Conservation (phyloP, 2,888 invertebrate genomes). For the Oxycera nigricornis region DNA sequence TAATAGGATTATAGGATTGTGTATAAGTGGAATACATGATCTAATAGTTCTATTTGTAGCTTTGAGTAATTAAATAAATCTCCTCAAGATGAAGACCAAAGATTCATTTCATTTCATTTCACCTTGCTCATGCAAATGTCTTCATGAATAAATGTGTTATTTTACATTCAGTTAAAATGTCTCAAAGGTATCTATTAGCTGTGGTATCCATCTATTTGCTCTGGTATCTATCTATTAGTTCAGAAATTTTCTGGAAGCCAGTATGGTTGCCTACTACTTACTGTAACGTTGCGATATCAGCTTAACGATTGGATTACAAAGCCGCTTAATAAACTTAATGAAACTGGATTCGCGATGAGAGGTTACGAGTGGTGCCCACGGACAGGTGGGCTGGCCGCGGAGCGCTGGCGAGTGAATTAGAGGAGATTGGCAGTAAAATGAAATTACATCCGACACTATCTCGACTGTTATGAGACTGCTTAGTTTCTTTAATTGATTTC, state of each 20-base stretch:
- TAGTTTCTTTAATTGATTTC: slow-evolving; percentile 37
- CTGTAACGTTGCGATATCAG: neutral
- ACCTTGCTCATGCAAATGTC: too few species aligned
- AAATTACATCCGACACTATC: slow-evolving; percentile 36
- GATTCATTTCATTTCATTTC: too few species aligned
- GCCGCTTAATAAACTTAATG: slow-evolving; percentile 35
- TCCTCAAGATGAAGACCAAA: too few species aligned
- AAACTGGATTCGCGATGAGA: slow-evolving; percentile 17
- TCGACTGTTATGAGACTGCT: slow-evolving; percentile 17
- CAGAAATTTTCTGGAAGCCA: neutral
- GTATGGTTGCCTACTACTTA: neutral
- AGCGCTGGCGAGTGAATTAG: neutral
- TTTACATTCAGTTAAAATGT: slow-evolving; percentile 6
- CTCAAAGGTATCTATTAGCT: slow-evolving; percentile 6
- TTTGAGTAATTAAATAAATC: too few species aligned
- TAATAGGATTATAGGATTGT: too few species aligned
- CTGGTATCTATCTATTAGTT: neutral
- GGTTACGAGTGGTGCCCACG: neutral
- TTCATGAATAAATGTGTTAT: too few species aligned
- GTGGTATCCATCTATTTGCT: neutral
- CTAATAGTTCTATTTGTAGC: too few species aligned
- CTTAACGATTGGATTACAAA: slow-evolving; percentile 23
- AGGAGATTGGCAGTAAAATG: slow-evolving; percentile 24
- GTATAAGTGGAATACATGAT: too few species aligned
- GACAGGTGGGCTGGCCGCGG: neutral